Conservation (phyloP, 92 coral and sea anemone species). For the Epizoanthus stellaris region DNA sequence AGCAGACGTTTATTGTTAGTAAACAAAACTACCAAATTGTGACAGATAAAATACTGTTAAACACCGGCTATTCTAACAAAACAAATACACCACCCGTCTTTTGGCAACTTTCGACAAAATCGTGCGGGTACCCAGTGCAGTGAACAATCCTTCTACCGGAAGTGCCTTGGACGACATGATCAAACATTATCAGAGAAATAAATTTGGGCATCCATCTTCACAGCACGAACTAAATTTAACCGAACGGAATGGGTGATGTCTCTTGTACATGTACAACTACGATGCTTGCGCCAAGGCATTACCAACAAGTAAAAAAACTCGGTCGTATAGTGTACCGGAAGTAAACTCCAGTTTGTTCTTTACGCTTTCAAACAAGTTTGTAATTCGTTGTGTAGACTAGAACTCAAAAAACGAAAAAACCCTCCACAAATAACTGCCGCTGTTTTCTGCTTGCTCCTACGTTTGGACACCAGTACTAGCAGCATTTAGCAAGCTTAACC, state of each 20-base stretch:
- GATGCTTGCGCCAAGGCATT: too few species aligned
- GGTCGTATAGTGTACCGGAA: too few species aligned
- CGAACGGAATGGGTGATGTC: background rate
- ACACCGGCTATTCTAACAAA: background rate
- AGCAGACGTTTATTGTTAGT: slow-evolving; percentile 3
- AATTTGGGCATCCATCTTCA: background rate
- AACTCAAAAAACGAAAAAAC: too few species aligned
- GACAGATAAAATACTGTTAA: background rate
- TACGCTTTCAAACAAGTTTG: too few species aligned
- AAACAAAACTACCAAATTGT: background rate
- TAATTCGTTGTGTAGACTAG: too few species aligned
- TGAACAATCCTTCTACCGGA: background rate
- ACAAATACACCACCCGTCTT: slow-evolving; percentile 16
- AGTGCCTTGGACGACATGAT: background rate
- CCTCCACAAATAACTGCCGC: too few species aligned
- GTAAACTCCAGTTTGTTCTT: too few species aligned
- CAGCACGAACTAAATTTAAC: background rate
- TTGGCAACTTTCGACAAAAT: background rate
- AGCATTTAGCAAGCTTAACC: too few species aligned
- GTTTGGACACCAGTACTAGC: too few species aligned
- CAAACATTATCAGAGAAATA: background rate
- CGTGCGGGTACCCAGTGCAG: background rate
- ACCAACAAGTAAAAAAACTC: too few species aligned
- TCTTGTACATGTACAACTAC: too few species aligned
- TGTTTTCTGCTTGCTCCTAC: too few species aligned